Base-by-base conservation (phyloP, 1,140 invertebrate species). In the Notospermus geniculatus region DNA sequence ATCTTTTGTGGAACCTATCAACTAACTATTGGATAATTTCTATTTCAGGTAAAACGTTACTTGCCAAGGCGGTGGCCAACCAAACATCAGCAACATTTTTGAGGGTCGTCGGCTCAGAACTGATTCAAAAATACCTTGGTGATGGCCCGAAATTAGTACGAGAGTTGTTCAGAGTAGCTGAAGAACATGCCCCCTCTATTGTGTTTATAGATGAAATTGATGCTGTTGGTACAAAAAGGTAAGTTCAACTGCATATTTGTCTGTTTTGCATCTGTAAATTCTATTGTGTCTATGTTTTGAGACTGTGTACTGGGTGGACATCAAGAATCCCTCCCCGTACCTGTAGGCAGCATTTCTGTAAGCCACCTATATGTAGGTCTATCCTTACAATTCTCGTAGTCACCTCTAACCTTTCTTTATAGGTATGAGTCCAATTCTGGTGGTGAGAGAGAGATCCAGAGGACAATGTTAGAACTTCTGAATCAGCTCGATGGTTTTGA, bases 201-300 rank as follows among this genome's bases (percentile, higher is more conserved):
- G 96, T 99, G 0, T 99, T 99, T 79, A 99, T 99, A 77, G 97
- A 99, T 86, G 97, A 99, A 88, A 99, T 99, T 73, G 97, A 99
- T 87, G 97, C 97, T 63, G 93, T 99, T 36, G 97, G 97, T 55
- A 99, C 97, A 23, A 99, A 99, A 85, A 87, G 95, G 74, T 83
- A 59, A 59, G 53, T 60, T 50, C 46, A 50, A 27, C 32, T 27
- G 2, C 1, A 58, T 43, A 32, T 27, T 15, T 7, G 15, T 29
- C 30, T 43, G 27, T 54, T n/a, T 15, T n/a, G n/a, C n/a, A n/a
- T n/a, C n/a, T n/a, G n/a, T n/a, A n/a, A n/a, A n/a, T n/a, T n/a
- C n/a, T n/a, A n/a, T n/a, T n/a, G n/a, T n/a, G n/a, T n/a, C n/a
- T n/a, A n/a, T n/a, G n/a, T n/a, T n/a, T n/a, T n/a, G n/a, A n/a